Percentiles rank a stretch among this genome's conserved stretches.
Conservation (phyloP, 1,140 invertebrate species). For the Atta texana region DNA sequence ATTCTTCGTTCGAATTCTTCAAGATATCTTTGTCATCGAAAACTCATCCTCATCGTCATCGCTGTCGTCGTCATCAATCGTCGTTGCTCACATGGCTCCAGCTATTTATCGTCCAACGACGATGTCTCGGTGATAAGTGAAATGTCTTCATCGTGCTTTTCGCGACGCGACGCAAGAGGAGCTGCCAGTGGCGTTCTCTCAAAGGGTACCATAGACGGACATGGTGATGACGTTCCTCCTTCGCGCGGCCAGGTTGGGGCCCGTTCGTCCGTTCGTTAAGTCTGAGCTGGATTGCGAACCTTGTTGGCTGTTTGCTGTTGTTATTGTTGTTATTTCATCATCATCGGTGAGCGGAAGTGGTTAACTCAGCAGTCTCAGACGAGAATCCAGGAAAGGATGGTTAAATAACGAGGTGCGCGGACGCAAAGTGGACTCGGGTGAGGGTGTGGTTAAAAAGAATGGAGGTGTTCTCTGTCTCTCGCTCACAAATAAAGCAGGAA, state of each 20-base stretch:
- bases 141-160: slow-evolving; percentile 16
- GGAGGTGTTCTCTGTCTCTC: slow-evolving; percentile 34
- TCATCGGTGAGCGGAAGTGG: slow-evolving; percentile 38
- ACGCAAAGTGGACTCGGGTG: slow-evolving; percentile 19
- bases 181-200: slow-evolving; percentile 56
- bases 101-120: slow-evolving; percentile 12
- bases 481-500: background rate
- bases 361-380: slow-evolving; percentile 16
- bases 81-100: background rate
- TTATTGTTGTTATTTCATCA: slow-evolving; percentile 56
- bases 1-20: slow-evolving; percentile 8
- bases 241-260: slow-evolving; percentile 31
- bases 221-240: slow-evolving; percentile 46
- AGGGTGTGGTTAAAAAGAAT: slow-evolving; percentile 14
- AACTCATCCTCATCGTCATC: background rate
- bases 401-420: slow-evolving; percentile 42
- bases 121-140: slow-evolving; percentile 37
- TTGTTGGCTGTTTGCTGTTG: slow-evolving; percentile 59
- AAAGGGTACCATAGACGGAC: slow-evolving; percentile 20
- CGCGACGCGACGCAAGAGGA: slow-evolving; percentile 1
- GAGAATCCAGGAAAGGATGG: slow-evolving; percentile 3
- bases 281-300: slow-evolving; percentile 4
- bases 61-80: background rate
- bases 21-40: background rate
- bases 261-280: slow-evolving; percentile 50